A percentile compares a stretch with the other conserved stretches of the same genome.
Evolutionary conservation across 1,140 invertebrate species (phyloP).

Genomic region (Lasaia peninsularis): DNA sequence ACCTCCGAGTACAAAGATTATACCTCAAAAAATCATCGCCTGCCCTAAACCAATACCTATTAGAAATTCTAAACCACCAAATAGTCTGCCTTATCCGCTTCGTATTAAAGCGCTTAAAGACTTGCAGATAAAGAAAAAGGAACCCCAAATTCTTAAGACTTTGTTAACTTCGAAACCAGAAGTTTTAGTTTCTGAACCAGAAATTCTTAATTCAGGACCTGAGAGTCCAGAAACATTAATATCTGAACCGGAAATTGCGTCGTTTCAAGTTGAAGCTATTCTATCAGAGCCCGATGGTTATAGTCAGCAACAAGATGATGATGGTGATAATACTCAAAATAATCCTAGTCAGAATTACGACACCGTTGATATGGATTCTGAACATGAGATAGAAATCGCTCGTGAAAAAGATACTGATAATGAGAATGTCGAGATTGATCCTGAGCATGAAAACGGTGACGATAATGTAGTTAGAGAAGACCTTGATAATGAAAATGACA

Average conservation of each 20-base stretch:
- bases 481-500: conserved; percentile 43
- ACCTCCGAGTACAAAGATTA: conserved; percentile 45
- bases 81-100: conserved; percentile 66
- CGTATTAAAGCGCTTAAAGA: conserved; percentile 69
- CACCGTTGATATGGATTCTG: conserved; percentile 67
- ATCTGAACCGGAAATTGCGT: conserved; percentile 72
- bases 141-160: conserved; percentile 74
- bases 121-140: conserved; percentile 70
- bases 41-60: conserved; percentile 63
- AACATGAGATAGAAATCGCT: conserved; percentile 69
- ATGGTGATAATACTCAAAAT: conserved; percentile 43
- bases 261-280: conserved; percentile 73
- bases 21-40: conserved; percentile 44
- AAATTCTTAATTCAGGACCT: conserved; percentile 66
- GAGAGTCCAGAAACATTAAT: conserved; percentile 73
- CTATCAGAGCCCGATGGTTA: conserved; percentile 64
- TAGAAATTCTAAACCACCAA: conserved; percentile 47
- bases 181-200: conserved; percentile 65
- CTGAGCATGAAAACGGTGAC: conserved; percentile 35
- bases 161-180: conserved; percentile 66
- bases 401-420: conserved; percentile 43
- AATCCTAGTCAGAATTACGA: conserved; percentile 61
- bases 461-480: conserved; percentile 37
- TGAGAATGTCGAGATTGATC: conserved; percentile 32
- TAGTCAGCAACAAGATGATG: conserved; percentile 46